These are phyloP conservation scores for Scylla paramamosain DNA, from an alignment of 1,140 invertebrate species.

Conservation along the genomic window DNA sequence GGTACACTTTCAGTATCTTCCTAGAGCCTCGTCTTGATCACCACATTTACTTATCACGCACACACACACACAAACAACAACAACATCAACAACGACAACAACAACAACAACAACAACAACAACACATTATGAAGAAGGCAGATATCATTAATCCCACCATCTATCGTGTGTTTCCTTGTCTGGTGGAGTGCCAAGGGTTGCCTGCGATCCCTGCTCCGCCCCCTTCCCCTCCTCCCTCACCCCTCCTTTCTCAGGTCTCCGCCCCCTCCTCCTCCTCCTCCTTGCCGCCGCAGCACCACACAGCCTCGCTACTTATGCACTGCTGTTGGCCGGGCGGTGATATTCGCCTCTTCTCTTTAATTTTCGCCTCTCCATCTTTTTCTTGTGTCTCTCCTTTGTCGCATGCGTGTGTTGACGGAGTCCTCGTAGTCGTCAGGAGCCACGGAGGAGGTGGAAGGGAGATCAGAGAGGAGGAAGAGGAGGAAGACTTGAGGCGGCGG, in stretches of 20 bases:
- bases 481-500: background rate
- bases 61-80: no score
- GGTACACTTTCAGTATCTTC: no score
- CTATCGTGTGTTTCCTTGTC: background rate
- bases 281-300: background rate
- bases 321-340: background rate
- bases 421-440: background rate
- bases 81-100: no score
- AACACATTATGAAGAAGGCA: background rate
- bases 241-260: background rate
- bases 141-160: background rate
- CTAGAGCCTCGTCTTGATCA: no score
- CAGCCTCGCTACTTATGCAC: background rate
- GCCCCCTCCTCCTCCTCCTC: background rate
- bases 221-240: background rate
- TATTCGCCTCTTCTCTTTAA: conserved; percentile 23
- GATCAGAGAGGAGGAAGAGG: background rate
- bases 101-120: no score
- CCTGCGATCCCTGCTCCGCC: background rate
- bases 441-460: background rate
- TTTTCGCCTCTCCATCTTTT: conserved; percentile 13
- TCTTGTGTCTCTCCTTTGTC: conserved; percentile 3
- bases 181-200: background rate
- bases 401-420: background rate
- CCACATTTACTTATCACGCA: no score